These are phyloP conservation scores for Pollicipes pollicipes DNA, from an alignment of 1,140 invertebrate genomes.

Conservation along the genomic window DNA sequence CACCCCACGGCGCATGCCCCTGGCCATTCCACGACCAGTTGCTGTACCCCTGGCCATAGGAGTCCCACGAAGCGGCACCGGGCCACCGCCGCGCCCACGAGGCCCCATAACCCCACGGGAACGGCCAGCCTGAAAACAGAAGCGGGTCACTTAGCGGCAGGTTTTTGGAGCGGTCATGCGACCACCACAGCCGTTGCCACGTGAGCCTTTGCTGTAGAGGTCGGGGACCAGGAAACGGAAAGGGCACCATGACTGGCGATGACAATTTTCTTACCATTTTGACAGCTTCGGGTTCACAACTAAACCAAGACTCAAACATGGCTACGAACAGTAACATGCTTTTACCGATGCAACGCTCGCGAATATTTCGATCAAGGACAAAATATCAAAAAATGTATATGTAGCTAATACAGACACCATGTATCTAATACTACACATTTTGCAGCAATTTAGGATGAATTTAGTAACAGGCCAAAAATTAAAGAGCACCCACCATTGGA, in stretches of 20 bases:
- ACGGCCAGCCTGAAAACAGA: constrained; percentile 47
- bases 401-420: not conserved
- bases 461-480: not conserved
- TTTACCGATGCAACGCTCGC: not conserved
- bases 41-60: not conserved
- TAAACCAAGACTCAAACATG: constrained; percentile 14
- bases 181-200: not conserved
- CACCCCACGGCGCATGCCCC: constrained; percentile 38
- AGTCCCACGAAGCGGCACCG: constrained; percentile 18
- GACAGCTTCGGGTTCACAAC: not conserved
- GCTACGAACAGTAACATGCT: constrained; percentile 6
- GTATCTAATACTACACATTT: not conserved
- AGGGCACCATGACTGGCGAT: not conserved
- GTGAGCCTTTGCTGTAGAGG: not conserved
- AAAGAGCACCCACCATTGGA: not conserved
- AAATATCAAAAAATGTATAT: not conserved
- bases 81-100: constrained; percentile 70
- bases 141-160: too few species aligned
- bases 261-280: not conserved
- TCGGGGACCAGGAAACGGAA: not conserved
- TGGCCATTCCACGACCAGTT: not conserved
- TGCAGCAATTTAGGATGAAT: not conserved
- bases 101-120: constrained; percentile 56
- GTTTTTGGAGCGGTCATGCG: too few species aligned
- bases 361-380: not conserved